phyloP scores from a whole-genome alignment of 2,888 invertebrate species.

The Brachyptera putata region DNA sequence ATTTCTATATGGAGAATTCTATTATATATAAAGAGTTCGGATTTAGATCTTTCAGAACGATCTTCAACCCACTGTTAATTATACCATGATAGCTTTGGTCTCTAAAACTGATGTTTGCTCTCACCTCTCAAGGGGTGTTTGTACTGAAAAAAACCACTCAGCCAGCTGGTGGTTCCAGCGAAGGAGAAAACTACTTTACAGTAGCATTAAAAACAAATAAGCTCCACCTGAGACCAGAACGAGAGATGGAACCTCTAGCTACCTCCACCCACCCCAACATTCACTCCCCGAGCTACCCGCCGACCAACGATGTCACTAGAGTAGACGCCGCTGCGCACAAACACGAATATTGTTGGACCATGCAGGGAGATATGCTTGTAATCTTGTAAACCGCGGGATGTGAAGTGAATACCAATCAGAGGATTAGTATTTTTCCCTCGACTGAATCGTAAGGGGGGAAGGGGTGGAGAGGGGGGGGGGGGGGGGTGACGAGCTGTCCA shows the following conservation, averaged over 20 bases:
- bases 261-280: not conserved
- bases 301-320: too few species aligned
- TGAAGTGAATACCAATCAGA: constrained; percentile 13
- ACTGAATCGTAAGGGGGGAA: not conserved
- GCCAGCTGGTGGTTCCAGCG: constrained; percentile 5
- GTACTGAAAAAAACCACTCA: constrained; percentile 9
- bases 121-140: too few species aligned
- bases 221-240: constrained; percentile 17
- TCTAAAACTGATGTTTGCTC: too few species aligned
- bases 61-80: too few species aligned
- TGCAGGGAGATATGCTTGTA: constrained; percentile 4
- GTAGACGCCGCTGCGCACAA: not conserved
- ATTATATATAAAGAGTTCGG: too few species aligned
- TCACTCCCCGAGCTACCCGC: not conserved
- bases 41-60: too few species aligned
- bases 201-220: constrained; percentile 22
- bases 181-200: constrained; percentile 21
- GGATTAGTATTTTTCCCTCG: constrained; percentile 18
- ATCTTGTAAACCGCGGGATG: constrained; percentile 8
- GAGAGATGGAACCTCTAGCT: not conserved
- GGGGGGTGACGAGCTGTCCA: constrained; percentile 11
- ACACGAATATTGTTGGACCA: not conserved
- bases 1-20: too few species aligned
- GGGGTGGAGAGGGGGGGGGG: too few species aligned
- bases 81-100: too few species aligned